Evolutionary conservation across 2,888 invertebrate genomes (phyloP), one percentile per base, ranked within the genome.

Genomic region (Lasioglossum vierecki): DNA sequence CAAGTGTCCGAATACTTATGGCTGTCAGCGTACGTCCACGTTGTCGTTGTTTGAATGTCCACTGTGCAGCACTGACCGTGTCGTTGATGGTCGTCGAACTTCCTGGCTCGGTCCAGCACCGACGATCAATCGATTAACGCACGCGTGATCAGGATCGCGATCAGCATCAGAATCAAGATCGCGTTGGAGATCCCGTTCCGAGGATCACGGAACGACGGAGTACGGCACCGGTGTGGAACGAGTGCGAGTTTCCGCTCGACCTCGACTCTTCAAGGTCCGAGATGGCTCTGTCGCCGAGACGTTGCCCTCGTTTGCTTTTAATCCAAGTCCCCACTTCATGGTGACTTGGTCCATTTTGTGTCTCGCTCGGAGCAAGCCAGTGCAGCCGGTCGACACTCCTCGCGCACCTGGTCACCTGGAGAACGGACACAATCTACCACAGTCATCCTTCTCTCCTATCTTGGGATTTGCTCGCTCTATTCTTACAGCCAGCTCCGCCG

Each of bases 231-330:
- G 13, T 44, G 70, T 70, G 66, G 82, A 80, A 90, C 91, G 88
- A 90, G 57, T 49, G 60, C 70, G 26, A 92, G 63, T 77, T 53
- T 49, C 68, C 68, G 70, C 53, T 74, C 89, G 88, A 81, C 94
- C 94, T 93, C 91, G 91, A 93, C 94, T 94, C 92, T 85, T 94
- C 94, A 93, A 95, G 94, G 94, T 93, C 91, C 92, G 95, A 94
- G 94, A 94, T 94, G 92, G 93, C 92, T 95, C 94, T 95, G 95
- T 93, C 92, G 91, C 93, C 91, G 91, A 93, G 93, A 94, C 93
- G 93, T 93, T 95, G 95, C 93, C 95, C 95, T 94, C 95, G 93
- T 94, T 95, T 94, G 93, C 95, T 95, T 95, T 95, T 95, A 95
- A 95, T 95, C 94, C 92, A 93, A 93, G 93, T 95, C 95, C 95